Evolutionary conservation across 2,113 vertebrate genomes (phyloP), one percentile per base, ranked within the genome.

Genomic region (Vimba vimba): DNA sequence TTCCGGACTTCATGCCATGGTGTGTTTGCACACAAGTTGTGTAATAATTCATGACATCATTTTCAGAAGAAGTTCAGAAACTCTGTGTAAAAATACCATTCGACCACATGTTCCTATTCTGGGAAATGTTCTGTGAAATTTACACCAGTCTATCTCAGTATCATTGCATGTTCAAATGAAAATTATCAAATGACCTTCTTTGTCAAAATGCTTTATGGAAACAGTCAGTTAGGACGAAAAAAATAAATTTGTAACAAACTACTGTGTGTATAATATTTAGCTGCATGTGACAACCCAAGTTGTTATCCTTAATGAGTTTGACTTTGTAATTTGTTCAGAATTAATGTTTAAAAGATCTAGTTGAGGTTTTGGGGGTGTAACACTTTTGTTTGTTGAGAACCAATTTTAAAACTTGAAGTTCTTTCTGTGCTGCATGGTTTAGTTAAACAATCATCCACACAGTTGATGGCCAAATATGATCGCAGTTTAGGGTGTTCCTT

Each of bases 31-130:
- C 23, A n/a, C 21, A 43, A 12, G 2, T 73, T 23, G 25, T 73
- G 36, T 71, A 45, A 73, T 73, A 73, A 45, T n/a, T 45, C 69
- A 74, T 74, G 39, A 74, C 71, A 13, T 25, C 71, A 25, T 25
- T 74, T 47, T 25, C 21, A 25, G 39, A 45, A n/a, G 5, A 45
- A 73, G 36, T 23, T 73, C 21, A 12, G 21, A 9, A 69, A 4
- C 8, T 69, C 66, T 69, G 66, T 68, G 19, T 73, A 43, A n/a
- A 73, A 73, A 74, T 74, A 74, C 2, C 0, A 25, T 45, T 6
- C 1, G 4, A 23, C 5, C 12, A 71, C 1, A 21, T 68, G 64
- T 68, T 68, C 27, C 64, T 68, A 4, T 68, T 66, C 27, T 33
- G 6, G 13, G 13, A 30, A 3, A 74, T 47, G 7, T 21, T 9